Evolutionary conservation across 2,888 invertebrate genomes (phyloP).

Genomic region (Drosophila ezoana): DNA sequence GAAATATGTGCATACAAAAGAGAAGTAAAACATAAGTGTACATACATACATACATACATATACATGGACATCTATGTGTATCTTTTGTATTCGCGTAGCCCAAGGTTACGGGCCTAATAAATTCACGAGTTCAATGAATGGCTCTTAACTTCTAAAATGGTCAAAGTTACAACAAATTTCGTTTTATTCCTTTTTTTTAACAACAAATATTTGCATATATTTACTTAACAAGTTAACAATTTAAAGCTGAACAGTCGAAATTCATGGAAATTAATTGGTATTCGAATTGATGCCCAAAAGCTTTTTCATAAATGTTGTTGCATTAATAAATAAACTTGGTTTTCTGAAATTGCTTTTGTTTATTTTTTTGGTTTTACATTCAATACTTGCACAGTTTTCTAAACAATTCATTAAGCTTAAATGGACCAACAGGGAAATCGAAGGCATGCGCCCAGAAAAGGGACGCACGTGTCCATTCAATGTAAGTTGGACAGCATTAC

Average conservation of each 20-base stretch:
- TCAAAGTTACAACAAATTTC: not conserved
- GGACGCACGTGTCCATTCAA: constrained; percentile 35
- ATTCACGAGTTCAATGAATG: constrained; percentile 7
- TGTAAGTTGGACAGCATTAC: constrained; percentile 10
- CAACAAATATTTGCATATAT: not conserved
- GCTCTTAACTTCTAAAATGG: not conserved
- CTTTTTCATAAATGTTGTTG: not conserved
- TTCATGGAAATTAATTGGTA: not conserved
- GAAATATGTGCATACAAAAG: constrained; percentile 3
- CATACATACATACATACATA: not conserved
- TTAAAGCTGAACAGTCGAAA: not conserved
- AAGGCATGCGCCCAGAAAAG: not conserved
- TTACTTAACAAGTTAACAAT: not conserved
- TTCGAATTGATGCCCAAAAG: not conserved
- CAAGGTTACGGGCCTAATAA: constrained; percentile 3
- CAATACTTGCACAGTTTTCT: not conserved
- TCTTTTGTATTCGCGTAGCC: not conserved
- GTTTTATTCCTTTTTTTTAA: not conserved
- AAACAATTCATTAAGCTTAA: not conserved
- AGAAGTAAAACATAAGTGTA: not conserved
- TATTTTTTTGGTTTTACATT: not conserved
- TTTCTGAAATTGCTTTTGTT: not conserved
- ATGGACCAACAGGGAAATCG: too few species aligned
- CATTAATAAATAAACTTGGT: not conserved
- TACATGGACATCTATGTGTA: not conserved